Evolutionary conservation across 2,113 vertebrate species (phyloP), one percentile per base, ranked within the genome.

Genomic region (Vanacampus margaritifer): DNA sequence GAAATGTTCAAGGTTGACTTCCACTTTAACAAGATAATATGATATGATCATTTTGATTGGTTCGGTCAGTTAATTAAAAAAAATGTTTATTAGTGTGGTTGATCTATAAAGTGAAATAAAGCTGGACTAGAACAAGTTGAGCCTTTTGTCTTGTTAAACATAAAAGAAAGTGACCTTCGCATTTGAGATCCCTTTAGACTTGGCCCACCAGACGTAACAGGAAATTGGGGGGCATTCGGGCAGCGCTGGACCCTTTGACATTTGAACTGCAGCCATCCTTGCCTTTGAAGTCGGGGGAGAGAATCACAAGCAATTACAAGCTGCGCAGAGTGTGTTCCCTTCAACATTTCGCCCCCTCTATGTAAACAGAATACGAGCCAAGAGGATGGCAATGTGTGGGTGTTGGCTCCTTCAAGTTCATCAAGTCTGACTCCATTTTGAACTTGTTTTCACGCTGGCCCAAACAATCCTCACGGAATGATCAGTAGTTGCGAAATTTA

Each of bases 291-390:
- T 86, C 19, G 11, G 48, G 69, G 83, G 68, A 71, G 71, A 80
- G 86, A 90, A 90, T 90, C 84, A 87, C 79, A 84, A 89, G 85
- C 84, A 89, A 90, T 90, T 89, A 86, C 70, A 82, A 54, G 73
- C 65, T 72, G 82, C 76, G 86, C 86, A 58, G 86, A 85, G 82
- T 81, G 86, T 67, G 75, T 80, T 85, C 80, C 84, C 86, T 75
- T 81, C 76, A 86, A 84, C 73, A 54, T 78, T 78, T 46, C 64
- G 74, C 80, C 79, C 84, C 73, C 41, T 6, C 86, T 88, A 74
- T 89, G 86, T 85, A 85, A 88, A 91, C 86, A 84, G 81, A 81
- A 70, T 80, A 72, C 56, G 74, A 71, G 69, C 68, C 71, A n/a
- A 66, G 71, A 64, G 71, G 68, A 73, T 81, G 82, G 79, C 61